Evolutionary conservation across 1,140 invertebrate species (phyloP).

Genomic region (Pseudobourletiella spinata): DNA sequence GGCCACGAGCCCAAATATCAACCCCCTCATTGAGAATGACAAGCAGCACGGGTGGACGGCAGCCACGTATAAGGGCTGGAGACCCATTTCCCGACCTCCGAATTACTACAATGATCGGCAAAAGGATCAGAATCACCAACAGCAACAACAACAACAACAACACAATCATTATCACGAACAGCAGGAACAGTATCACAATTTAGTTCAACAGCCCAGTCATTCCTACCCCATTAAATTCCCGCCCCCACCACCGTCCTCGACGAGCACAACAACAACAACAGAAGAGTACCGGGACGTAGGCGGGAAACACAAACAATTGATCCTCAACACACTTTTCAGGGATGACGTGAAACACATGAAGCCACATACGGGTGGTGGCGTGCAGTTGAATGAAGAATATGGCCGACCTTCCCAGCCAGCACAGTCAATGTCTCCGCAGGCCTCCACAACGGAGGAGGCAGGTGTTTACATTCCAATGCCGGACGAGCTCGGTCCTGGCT

Average conservation of each 20-base stretch:
- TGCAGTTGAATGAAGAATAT: not conserved
- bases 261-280: not conserved
- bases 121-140: not conserved
- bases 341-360: not conserved
- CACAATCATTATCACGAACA: not conserved
- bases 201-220: not conserved
- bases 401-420: too few relatives aligned
- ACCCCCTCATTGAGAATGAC: not conserved
- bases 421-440: not conserved
- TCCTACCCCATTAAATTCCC: not conserved
- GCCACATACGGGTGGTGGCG: not conserved
- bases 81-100: not conserved
- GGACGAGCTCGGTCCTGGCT: not conserved
- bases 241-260: not conserved
- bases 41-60: slow-evolving; percentile 5
- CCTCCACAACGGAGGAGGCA: not conserved
- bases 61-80: slow-evolving; percentile 5
- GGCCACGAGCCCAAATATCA: not conserved
- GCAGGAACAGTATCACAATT: not conserved
- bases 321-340: not conserved
- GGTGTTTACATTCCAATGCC: not conserved
- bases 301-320: not conserved
- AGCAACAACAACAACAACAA: slow-evolving; percentile 3
- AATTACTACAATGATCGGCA: not conserved
- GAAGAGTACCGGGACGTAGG: not conserved